Base-by-base conservation (phyloP, 2,797 vertebrate genomes). In the Amniataba percoides region DNA sequence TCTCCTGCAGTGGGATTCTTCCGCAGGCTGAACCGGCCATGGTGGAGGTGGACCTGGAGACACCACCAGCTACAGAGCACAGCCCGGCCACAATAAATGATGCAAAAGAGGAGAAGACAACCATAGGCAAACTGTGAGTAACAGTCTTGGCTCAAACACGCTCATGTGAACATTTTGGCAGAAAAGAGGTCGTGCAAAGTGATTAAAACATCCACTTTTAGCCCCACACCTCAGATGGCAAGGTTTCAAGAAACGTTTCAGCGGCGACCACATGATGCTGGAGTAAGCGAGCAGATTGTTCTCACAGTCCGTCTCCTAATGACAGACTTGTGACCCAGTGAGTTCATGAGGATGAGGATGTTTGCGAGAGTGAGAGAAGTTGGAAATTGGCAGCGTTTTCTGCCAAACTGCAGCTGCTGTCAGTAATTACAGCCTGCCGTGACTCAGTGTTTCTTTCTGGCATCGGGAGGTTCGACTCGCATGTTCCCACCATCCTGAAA, bases 111-210 rank as follows among this genome's bases (percentile, higher is more conserved):
- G 92, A 98, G 80, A 97, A 94, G 87, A 96, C 95, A 1, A 95
- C 96, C 60, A 97, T 98, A 87, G 88, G 91, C 82, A 94, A 96
- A 83, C 93, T 99, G 98, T 99, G 85, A 97, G 98, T 96, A 45
- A 12, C 39, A 16, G 34, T 2, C 27, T 73, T 2, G 6, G 14
- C 10, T 16, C 27, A 31, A 3, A 3, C 27, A 31, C 27, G 5
- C 27, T 31, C 27, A 3, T 57, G 5, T 8, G 7, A 49, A 2
- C 55, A 4, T 52, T 2, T 13, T 78, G 21, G 71, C 4, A 36
- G n/a, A n/a, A 42, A 14, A 80, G 43, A 48, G 12, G n/a, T 36
- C n/a, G n/a, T 0, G 2, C 3, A 21, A 65, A 43, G 7, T 3
- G 13, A 31, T 15, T 18, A 1, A 36, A 36, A 21, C 3, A 36